A percentile compares a stretch with the other conserved stretches of the same genome.
Conservation (phyloP, 2,888 invertebrate species). For the Eristalis arbustorum region DNA sequence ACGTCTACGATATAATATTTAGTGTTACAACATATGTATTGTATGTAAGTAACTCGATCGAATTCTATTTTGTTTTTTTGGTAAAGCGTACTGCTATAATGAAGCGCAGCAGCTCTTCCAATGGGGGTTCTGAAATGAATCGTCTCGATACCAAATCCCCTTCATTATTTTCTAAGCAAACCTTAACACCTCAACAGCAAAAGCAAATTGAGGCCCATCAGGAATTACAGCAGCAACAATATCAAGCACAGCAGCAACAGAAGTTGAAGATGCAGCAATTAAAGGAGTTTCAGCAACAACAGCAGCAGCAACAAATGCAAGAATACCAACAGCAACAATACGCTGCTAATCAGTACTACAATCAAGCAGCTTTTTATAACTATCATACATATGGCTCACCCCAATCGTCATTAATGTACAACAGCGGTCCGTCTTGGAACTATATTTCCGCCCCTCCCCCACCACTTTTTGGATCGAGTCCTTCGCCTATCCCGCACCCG, state of each 20-base stretch:
- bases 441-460: conserved; percentile 50
- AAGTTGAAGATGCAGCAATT: conserved; percentile 5
- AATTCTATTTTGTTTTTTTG: neutral
- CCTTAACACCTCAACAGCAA: conserved; percentile 35
- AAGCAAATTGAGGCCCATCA: conserved; percentile 45
- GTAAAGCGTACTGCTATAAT: neutral
- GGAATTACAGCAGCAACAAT: conserved; percentile 36
- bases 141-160: conserved; percentile 42
- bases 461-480: conserved; percentile 21
- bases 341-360: conserved; percentile 30
- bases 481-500: conserved; percentile 27
- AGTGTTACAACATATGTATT: neutral
- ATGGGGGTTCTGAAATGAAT: conserved; percentile 36
- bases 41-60: neutral
- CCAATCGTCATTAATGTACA: conserved; percentile 38
- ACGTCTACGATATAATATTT: neutral
- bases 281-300: conserved; percentile 1
- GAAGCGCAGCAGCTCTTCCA: conserved; percentile 42
- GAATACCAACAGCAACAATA: conserved; percentile 52
- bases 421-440: conserved; percentile 34
- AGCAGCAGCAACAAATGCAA: conserved; percentile 10
- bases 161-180: conserved; percentile 1
- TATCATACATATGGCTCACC: conserved; percentile 51
- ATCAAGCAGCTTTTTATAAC: conserved; percentile 20
- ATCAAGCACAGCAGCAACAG: conserved; percentile 10